Evolutionary conservation across 2,113 vertebrate species (phyloP), one percentile per base, ranked within the genome.

Genomic region (Cephalopholis sonnerati): DNA sequence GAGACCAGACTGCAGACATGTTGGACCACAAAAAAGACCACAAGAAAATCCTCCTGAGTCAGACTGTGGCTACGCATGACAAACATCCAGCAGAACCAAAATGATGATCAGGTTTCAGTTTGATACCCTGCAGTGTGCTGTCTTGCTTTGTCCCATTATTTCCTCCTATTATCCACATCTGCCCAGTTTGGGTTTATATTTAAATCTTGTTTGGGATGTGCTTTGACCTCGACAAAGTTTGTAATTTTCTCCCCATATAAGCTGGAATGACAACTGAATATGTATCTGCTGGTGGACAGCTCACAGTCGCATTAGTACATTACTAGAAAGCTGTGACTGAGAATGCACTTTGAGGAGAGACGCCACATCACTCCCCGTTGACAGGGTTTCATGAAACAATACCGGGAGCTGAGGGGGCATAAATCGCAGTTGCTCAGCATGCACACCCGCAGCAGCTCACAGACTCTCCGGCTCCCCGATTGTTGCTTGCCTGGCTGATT

Each of bases 311-410:
- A 62, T 44, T 39, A 44, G 64, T 39, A 3, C 46, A 41, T 63
- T 79, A 61, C 44, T 32, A 27, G 54, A n/a, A 55, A 64, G 63
- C 73, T 9, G 72, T 0, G 55, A 32, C 75, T 39, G 74, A 70
- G 44, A 74, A 18, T 51, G 44, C 79, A 27, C 68, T 83, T 61
- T 51, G 67, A 74, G 10, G 29, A 74, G n/a, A 53, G 78, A 59
- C 1, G 7, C n/a, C 1, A 27, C 72, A 27, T 64, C 9, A 5
- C 83, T 71, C 68, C 84, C 64, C 4, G 13, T 67, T 82, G 82
- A 82, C 70, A 11, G 13, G 50, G 77, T 25, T 90, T 87, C 50
- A 12, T 74, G 39, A 77, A 86, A 88, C 81, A 88, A 75, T 55
- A 62, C 10, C 1, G 0, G 71, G 61, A 82, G 67, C 74, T 74